These are phyloP conservation scores for Chionis minor DNA, from an alignment of 2,113 vertebrate species.

Conservation along the genomic window DNA sequence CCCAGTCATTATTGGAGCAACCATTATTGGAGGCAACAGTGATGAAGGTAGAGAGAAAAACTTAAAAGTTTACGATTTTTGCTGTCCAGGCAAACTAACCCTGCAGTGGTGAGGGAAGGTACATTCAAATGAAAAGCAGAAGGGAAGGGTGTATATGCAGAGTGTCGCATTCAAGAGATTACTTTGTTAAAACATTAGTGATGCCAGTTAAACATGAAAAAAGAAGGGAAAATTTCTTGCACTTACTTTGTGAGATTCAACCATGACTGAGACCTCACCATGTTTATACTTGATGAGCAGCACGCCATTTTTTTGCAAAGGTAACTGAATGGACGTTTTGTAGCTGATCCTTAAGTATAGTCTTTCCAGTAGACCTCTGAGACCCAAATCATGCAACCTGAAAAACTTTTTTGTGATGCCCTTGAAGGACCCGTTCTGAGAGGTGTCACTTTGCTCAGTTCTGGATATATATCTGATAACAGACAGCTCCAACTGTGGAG, in stretches of 20 bases:
- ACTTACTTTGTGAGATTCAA: not conserved
- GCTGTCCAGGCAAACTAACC: not conserved
- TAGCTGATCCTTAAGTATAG: not conserved
- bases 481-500: not conserved
- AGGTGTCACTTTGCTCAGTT: not conserved
- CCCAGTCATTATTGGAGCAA: fast-evolving
- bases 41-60: not conserved
- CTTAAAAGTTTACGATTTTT: not conserved
- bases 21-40: not conserved
- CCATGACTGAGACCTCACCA: not conserved
- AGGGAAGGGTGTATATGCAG: not conserved
- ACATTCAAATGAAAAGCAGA: not conserved
- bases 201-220: not conserved
- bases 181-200: not conserved
- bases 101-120: not conserved
- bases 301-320: fast-evolving
- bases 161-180: not conserved
- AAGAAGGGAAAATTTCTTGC: not conserved
- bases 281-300: not conserved
- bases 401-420: not conserved
- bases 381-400: not conserved
- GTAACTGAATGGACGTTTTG: not conserved
- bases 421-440: not conserved
- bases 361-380: not conserved
- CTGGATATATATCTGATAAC: not conserved